phyloP scores from a whole-genome alignment of 2,113 vertebrate species.

The Nothoprocta pentlandii region DNA sequence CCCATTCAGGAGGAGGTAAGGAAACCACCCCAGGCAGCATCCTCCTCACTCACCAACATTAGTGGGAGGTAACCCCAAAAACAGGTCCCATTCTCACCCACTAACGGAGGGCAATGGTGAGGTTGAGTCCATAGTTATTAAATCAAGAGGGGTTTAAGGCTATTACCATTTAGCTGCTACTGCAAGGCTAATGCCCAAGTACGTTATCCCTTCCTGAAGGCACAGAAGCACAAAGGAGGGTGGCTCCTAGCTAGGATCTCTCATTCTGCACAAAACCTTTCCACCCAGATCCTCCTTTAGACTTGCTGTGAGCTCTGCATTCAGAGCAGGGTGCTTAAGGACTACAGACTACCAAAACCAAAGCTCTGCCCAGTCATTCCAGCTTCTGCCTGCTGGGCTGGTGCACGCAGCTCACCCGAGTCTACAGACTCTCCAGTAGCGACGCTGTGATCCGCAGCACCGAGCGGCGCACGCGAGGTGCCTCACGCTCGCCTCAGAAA shows the following conservation, averaged over 20 bases:
- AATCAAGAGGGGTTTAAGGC: too few species aligned
- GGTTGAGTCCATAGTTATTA: too few species aligned
- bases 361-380: background rate
- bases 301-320: background rate
- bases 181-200: background rate
- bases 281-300: background rate
- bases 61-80: background rate
- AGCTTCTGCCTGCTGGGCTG: background rate
- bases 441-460: background rate
- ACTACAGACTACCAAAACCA: background rate
- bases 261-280: background rate
- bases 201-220: background rate
- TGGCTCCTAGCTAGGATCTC: background rate
- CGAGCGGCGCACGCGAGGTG: background rate
- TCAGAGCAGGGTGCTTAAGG: background rate
- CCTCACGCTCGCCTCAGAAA: background rate
- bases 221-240: background rate
- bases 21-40: background rate
- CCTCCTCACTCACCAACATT: background rate
- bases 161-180: too few species aligned
- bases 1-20: background rate
- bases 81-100: background rate
- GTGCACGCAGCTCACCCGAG: background rate
- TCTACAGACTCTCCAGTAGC: background rate
- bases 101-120: background rate